Percentiles rank a stretch among this genome's conserved stretches.
Conservation (phyloP, 2,797 vertebrate species). For the Hemibagrus guttatus region DNA sequence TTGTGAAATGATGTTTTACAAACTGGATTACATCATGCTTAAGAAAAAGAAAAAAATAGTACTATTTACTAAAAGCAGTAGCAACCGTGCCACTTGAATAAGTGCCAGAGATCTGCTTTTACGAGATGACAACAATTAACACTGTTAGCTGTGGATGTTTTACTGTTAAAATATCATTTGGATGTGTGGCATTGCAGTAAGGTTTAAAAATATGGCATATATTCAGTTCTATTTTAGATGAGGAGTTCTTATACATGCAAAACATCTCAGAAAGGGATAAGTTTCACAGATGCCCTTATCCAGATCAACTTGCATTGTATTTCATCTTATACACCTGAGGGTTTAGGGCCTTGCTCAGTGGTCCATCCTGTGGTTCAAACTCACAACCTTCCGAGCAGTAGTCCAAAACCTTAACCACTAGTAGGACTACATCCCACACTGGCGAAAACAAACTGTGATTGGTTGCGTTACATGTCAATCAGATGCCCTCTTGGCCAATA, state of each 20-base stretch:
- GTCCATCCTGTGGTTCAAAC: too few relatives aligned
- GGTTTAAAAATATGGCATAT: background rate
- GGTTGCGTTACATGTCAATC: too few relatives aligned
- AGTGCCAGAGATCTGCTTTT: background rate
- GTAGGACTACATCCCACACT: too few relatives aligned
- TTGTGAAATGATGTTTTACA: slow-evolving; percentile 9
- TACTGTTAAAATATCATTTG: background rate
- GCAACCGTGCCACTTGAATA: background rate
- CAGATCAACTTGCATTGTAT: too few relatives aligned
- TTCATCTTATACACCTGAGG: too few relatives aligned
- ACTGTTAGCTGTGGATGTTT: background rate
- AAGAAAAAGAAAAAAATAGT: background rate
- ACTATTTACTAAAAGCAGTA: background rate
- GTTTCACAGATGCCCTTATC: background rate
- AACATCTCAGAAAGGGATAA: background rate
- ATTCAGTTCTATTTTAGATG: background rate
- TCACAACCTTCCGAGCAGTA: too few relatives aligned
- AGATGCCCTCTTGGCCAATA: too few relatives aligned
- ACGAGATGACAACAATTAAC: background rate
- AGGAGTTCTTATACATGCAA: background rate
- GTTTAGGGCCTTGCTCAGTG: too few relatives aligned
- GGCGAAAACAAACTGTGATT: too few relatives aligned
- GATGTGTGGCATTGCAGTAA: background rate
- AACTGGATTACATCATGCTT: slow-evolving; percentile 2
- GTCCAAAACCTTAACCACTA: too few relatives aligned